phyloP scores from a whole-genome alignment of 2,797 vertebrate species.

The Enteromius trimaculatus region DNA sequence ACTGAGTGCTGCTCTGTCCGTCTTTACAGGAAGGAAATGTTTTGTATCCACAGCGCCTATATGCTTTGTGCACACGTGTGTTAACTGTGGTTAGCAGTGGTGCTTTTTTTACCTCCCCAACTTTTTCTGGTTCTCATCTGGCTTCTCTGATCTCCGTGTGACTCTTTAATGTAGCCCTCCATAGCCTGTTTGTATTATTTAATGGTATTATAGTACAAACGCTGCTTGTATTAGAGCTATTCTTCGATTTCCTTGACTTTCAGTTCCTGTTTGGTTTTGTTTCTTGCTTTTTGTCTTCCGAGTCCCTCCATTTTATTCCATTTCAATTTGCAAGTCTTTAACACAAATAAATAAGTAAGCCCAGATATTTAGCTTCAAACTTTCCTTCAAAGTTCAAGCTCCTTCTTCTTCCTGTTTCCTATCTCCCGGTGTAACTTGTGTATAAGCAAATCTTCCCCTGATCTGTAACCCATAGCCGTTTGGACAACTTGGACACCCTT shows the following conservation, averaged over 20 bases:
- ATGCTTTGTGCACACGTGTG: background rate
- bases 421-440: background rate
- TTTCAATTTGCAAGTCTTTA: background rate
- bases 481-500: slow-evolving; percentile 18
- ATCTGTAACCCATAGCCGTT: slow-evolving; percentile 34
- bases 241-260: background rate
- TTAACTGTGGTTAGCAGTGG: background rate
- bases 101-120: background rate
- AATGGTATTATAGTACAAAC: too few species aligned
- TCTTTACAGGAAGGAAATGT: slow-evolving; percentile 28
- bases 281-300: background rate
- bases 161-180: slow-evolving; percentile 18
- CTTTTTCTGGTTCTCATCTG: slow-evolving; percentile 55
- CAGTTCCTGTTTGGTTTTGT: slow-evolving; percentile 13
- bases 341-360: too few species aligned
- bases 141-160: slow-evolving; percentile 42
- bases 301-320: background rate
- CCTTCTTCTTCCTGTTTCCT: background rate
- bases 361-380: background rate
- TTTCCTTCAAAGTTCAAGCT: background rate
- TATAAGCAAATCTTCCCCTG: background rate
- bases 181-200: slow-evolving; percentile 7
- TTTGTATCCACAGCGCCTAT: background rate
- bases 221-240: background rate
- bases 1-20: background rate